Evolutionary conservation across 1,140 invertebrate species (phyloP), one percentile per base, ranked within the genome.

Genomic region (Geopemphigus sp.): DNA sequence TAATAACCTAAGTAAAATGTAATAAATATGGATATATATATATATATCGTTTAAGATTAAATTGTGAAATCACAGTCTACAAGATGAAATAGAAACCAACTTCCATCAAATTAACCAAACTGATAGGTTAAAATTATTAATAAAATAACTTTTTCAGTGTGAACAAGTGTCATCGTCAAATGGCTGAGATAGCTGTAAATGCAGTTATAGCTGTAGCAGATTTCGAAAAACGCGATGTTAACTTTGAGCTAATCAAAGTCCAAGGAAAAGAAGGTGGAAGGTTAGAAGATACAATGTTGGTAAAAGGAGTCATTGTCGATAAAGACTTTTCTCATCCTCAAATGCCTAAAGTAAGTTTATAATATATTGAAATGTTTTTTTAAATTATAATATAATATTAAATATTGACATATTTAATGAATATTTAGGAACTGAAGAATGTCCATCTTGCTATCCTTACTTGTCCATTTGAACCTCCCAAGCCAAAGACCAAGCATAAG

Each of bases 401-500:
- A 47, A 29, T 39, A 39, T 59, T 29, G 26, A 80, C 53, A 12
- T 72, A 12, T 80, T 68, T 54, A 81, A 73, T 10, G 1, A 64
- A 83, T 85, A 53, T 26, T 54, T 83, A 92, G 90, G 86, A 86
- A 80, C 86, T 94, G 11, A 89, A 92, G 86, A 90, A 98, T 87
- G 97, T 95, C 0, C 97, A 97, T 85, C 87, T 99, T 64, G 97
- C 97, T 2, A 99, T 99, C 83, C 89, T 99, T 10, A 99, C 98
- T 19, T 99, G 98, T 87, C 96, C 98, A 82, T 99, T 99, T 88
- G 98, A 99, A 88, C 98, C 98, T 59, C 98, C 98, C 29, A 99
- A 99, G 88, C 98, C 98, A 22, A 99, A 99, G 88, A 99, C 98
- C 80, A 99, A 99, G 87, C 96, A 99, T 91, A 99, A 99, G 92